Conservation (phyloP, 2,797 vertebrate genomes). For the Anguilla anguilla region DNA sequence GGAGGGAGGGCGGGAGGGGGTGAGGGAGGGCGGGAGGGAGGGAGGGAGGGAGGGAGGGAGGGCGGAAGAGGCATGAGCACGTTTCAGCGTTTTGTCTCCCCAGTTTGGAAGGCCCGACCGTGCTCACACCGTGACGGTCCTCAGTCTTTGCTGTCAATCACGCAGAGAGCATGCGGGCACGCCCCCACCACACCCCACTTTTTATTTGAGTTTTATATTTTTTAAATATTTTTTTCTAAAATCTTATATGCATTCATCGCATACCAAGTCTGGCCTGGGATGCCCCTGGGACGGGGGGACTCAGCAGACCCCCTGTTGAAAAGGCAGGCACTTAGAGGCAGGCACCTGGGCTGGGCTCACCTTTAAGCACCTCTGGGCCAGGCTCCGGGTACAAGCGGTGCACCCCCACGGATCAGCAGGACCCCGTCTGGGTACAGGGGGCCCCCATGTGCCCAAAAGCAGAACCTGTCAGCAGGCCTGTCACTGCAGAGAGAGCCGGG, state of each 20-base stretch:
- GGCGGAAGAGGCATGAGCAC: no score
- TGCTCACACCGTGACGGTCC: no score
- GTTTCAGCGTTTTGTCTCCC: background rate
- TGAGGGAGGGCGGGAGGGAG: background rate
- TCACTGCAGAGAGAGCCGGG: background rate
- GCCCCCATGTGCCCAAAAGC: background rate
- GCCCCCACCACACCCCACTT: no score
- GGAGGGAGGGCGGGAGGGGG: no score
- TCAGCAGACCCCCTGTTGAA: background rate
- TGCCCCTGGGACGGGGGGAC: background rate
- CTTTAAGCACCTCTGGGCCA: background rate
- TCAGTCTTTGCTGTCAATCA: no score
- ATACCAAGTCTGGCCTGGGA: background rate
- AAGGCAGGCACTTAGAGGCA: background rate
- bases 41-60: background rate
- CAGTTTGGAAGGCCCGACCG: no score
- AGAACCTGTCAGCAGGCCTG: background rate
- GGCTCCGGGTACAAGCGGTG: background rate
- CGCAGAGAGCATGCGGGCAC: no score
- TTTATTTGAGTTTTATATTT: no score
- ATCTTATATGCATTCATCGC: background rate
- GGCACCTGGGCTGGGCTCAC: background rate
- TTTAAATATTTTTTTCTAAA: background rate
- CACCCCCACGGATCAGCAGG: background rate
- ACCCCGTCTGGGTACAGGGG: background rate